phyloP scores from a whole-genome alignment of 2,888 invertebrate species.

The Torymus tubicola region DNA sequence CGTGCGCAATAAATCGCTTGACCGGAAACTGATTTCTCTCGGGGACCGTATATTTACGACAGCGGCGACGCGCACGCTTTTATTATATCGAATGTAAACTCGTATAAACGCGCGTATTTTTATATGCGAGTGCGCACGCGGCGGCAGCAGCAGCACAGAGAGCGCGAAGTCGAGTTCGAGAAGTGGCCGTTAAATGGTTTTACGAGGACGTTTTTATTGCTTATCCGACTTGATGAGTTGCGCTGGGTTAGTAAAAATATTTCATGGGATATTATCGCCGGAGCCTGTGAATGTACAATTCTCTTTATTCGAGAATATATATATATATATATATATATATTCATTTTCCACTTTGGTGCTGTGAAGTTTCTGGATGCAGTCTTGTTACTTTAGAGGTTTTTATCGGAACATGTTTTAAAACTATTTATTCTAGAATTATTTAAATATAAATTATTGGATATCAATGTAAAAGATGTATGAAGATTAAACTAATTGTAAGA shows the following conservation, averaged over 20 bases:
- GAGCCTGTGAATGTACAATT: neutral
- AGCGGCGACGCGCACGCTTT: neutral
- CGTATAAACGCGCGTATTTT: neutral
- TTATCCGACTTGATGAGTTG: neutral
- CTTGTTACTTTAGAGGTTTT: too few relatives aligned
- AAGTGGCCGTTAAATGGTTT: constrained; percentile 10
- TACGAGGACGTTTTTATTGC: constrained; percentile 6
- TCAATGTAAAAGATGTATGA: too few relatives aligned
- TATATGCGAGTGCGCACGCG: too few relatives aligned
- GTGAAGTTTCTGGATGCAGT: too few relatives aligned
- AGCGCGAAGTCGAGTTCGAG: too few relatives aligned
- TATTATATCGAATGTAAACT: constrained; percentile 11
- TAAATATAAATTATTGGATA: too few relatives aligned
- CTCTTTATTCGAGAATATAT: neutral
- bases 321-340: too few relatives aligned
- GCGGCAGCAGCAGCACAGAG: too few relatives aligned
- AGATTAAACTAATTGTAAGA: too few relatives aligned
- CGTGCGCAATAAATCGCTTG: neutral
- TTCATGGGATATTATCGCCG: neutral
- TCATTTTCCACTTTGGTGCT: too few relatives aligned
- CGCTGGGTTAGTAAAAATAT: neutral
- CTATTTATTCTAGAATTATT: too few relatives aligned
- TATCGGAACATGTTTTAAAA: too few relatives aligned
- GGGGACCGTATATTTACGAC: neutral
- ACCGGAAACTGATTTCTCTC: neutral